Evolutionary conservation across 2,113 vertebrate species (phyloP).

Genomic region (Odocoileus virginianus): DNA sequence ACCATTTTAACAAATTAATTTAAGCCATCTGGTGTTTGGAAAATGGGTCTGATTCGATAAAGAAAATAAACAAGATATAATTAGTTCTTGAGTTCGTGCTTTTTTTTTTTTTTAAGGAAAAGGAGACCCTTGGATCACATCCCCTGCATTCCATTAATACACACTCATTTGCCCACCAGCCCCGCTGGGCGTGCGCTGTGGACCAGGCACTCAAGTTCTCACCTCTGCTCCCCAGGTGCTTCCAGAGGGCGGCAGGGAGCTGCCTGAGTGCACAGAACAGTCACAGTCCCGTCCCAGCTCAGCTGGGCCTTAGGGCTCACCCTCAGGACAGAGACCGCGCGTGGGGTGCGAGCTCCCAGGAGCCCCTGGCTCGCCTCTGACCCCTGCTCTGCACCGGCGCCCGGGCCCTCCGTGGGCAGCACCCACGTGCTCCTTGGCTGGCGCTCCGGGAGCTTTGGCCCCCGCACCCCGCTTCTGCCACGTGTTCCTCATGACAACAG

Average conservation of each 20-base stretch:
- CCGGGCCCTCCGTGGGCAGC: not conserved
- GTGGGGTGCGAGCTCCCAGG: rapidly evolving
- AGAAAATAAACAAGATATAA: not conserved
- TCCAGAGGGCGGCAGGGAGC: not conserved
- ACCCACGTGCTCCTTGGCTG: not conserved
- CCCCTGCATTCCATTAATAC: not conserved
- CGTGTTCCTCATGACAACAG: not conserved
- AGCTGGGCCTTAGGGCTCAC: not conserved
- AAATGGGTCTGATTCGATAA: not conserved
- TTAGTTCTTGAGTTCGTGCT: not conserved
- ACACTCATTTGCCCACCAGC: not conserved
- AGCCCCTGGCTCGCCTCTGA: not conserved
- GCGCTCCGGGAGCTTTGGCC: not conserved
- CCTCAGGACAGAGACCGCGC: not conserved
- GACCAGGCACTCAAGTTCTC: not conserved
- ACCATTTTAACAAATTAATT: conserved; percentile 8
- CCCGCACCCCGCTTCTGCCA: too few species aligned
- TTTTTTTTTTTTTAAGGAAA: not conserved
- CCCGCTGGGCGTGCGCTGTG: rapidly evolving
- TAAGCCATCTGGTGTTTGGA: conserved; percentile 34
- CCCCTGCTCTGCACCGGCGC: rapidly evolving
- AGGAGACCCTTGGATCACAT: not conserved
- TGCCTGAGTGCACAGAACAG: not conserved
- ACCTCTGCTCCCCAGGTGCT: not conserved
- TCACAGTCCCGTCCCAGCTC: not conserved